phyloP scores from a whole-genome alignment of 2,113 vertebrate species.

The Scartelaos histophorus region DNA sequence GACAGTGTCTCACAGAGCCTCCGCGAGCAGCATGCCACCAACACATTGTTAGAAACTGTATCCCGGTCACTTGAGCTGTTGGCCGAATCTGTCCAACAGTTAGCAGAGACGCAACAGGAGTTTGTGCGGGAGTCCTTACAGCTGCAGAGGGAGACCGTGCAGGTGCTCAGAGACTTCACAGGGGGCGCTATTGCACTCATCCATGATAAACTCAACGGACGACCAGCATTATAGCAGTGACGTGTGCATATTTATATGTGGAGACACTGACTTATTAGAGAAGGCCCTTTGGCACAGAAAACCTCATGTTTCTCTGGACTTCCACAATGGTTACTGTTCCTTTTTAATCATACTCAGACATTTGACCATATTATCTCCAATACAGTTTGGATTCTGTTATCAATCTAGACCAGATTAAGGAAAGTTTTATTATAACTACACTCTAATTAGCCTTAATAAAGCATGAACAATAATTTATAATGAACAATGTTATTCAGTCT shows the following conservation, averaged over 20 bases:
- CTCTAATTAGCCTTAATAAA: no score
- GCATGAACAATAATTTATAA: no score
- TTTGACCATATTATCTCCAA: conserved; percentile 49
- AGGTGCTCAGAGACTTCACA: conserved; percentile 79
- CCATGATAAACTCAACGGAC: conserved; percentile 80
- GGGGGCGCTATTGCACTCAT: conserved; percentile 74
- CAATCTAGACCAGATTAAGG: conserved; percentile 14
- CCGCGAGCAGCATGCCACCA: conserved; percentile 78
- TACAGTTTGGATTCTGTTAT: conserved; percentile 37
- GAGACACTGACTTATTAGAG: conserved; percentile 35
- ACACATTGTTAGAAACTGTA: conserved; percentile 73
- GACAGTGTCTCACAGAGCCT: conserved; percentile 73
- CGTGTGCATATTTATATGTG: background rate
- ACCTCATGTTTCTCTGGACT: conserved; percentile 26
- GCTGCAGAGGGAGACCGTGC: conserved; percentile 78
- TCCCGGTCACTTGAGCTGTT: conserved; percentile 79
- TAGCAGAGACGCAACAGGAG: conserved; percentile 80
- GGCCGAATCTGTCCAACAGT: conserved; percentile 79
- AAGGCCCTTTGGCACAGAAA: conserved; percentile 42
- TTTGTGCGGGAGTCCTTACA: conserved; percentile 77
- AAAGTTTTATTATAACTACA: background rate
- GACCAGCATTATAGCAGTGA: conserved; percentile 68
- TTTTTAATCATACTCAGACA: conserved; percentile 48
- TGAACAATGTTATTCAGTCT: no score
- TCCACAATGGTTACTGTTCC: conserved; percentile 39